Base-by-base conservation (phyloP, 1,140 invertebrate genomes). In the Leptinotarsa texana region DNA sequence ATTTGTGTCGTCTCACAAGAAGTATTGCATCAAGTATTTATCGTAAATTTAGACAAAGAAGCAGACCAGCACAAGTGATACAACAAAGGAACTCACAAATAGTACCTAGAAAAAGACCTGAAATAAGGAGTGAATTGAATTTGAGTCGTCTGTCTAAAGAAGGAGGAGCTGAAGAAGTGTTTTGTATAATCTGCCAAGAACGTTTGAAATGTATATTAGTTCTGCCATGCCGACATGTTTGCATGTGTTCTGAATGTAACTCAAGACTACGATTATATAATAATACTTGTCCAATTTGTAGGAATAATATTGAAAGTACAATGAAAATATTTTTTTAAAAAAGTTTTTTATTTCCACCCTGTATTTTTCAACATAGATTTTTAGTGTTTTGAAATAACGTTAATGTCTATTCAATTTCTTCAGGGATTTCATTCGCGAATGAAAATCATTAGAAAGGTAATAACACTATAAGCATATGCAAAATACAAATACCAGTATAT, bases 141-240 rank as follows among this genome's bases (percentile, higher is more conserved):
- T 42, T 27, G 1, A 6, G 15, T 22, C 61, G 18, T 63, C 47
- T 13, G 6, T 63, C 48, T 17, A 73, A 77, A 48, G 49, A 47
- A 17, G 71, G 69, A 15, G 22, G 18, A 63, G 48, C 13, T 18
- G 68, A 76, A 47, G 78, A 79, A 21, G 74, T 47, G 33, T 75
- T n/a, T 49, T 81, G 80, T 77, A 75, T 81, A 6, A 75, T 80
- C 47, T 81, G 80, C 42, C 77, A 80, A 66, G 80, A 81, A 63
- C 47, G 68, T n/a, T 63, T 11, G 3, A 80, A 80, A 69, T 81
- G 78, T 74, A 69, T 81, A 49, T 57, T 81, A 49, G 65, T 81
- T 18, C 66, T 81, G 27, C 78, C 78, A 17, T 81, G 80, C 57
- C 78, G 66, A 69, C 80, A 81, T 74, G 22, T 81, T 47, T 81